Evolutionary conservation across 2,113 vertebrate genomes (phyloP), one percentile per base, ranked within the genome.

Genomic region (Tursiops truncatus): DNA sequence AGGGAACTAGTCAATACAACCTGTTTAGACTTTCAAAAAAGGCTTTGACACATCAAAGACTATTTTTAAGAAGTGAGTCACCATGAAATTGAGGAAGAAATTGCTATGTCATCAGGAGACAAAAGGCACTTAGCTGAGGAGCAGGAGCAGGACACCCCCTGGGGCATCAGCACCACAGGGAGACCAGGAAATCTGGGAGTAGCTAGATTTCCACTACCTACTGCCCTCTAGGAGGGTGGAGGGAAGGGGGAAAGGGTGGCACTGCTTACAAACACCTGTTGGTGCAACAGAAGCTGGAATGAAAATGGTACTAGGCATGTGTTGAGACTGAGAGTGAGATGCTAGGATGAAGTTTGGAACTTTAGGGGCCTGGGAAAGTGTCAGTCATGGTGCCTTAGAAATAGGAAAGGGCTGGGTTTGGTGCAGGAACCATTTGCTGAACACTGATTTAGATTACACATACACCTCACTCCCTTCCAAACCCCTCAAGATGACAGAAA

Each of bases 11-110:
- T 92, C 79, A 90, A 97, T 97, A 92, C 67, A 90, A 92, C 65
- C 67, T 83, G 58, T 95, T 94, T 70, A 97, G 36, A 73, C 60
- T 92, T 96, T 95, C 26, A 63, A 60, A 89, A 95, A 96, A 92
- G 77, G 79, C 68, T 80, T 82, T 97, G 92, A 97, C 92, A 97
- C 68, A 96, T 92, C 95, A 97, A 97, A 97, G 95, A 88, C 87
- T 97, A 90, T 96, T 97, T 97, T 97, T 92, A 95, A 92, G 96
- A 98, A 94, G 63, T 97, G 92, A 97, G 95, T 97, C 98, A 98
- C 80, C 28, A 47, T 94, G 90, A 90, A 95, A 67, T 92, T 96
- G 80, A 94, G 86, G 50, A 86, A 90, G 93, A 97, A 97, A 95
- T 12, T 97, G 97, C 96, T 96, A 56, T 92, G 96, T 97, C 98